Percentiles rank a stretch among this genome's conserved stretches.
Evolutionary conservation across 64 coral and sea anemone genomes (phyloP).

Genomic region (Dendronephthya gigantea): DNA sequence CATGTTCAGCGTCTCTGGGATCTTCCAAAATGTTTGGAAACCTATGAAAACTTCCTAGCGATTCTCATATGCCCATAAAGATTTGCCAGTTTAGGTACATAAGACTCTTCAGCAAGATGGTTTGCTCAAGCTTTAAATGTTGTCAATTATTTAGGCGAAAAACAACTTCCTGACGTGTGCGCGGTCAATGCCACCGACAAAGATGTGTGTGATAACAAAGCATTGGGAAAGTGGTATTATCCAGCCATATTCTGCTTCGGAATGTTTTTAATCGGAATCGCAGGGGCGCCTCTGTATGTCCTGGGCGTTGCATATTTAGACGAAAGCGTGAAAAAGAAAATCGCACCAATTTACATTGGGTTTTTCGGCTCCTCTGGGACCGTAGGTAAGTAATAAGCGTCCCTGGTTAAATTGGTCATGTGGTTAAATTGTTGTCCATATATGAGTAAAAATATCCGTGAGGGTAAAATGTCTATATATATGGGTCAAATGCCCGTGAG

Average conservation of each 20-base stretch:
- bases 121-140: not conserved
- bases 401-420: not conserved
- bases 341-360: conserved; percentile 44
- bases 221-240: not conserved
- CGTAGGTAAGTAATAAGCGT: conserved; percentile 22
- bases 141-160: not conserved
- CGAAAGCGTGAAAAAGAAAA: conserved; percentile 23
- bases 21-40: too few relatives aligned
- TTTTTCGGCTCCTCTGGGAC: conserved; percentile 23
- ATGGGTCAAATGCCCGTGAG: too few relatives aligned
- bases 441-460: too few relatives aligned
- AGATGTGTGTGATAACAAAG: not conserved
- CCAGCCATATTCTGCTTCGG: conserved; percentile 21
- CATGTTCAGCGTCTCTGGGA: too few relatives aligned
- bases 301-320: conserved; percentile 34
- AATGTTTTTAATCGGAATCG: conserved; percentile 29
- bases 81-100: too few relatives aligned
- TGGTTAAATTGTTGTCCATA: not conserved
- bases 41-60: too few relatives aligned
- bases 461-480: too few relatives aligned
- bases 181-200: not conserved
- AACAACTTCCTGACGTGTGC: not conserved
- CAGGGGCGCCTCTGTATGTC: conserved; percentile 34
- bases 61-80: too few relatives aligned
- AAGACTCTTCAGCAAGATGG: too few relatives aligned